Conservation (phyloP, 2,113 vertebrate genomes). For the Oceanodroma tethys region DNA sequence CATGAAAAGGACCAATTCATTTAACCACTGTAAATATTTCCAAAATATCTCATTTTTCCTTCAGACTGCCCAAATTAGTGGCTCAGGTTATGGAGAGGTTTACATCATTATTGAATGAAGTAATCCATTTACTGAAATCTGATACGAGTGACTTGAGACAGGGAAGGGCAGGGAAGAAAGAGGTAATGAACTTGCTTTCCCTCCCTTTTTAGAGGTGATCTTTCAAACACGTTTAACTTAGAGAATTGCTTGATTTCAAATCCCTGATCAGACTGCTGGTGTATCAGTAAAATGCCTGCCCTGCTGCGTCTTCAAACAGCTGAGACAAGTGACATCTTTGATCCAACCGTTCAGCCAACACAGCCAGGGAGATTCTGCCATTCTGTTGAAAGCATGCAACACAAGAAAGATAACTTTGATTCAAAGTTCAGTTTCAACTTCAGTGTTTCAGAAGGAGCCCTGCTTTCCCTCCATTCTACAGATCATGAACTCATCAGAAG, state of each 20-base stretch:
- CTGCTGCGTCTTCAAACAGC: neutral
- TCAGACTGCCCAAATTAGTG: neutral
- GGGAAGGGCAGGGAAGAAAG: neutral
- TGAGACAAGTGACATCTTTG: neutral
- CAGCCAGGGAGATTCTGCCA: neutral
- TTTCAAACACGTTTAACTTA: neutral
- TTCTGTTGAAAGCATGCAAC: neutral
- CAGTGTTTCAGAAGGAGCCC: neutral
- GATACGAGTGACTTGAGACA: neutral
- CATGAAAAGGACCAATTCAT: neutral
- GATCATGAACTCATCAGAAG: neutral
- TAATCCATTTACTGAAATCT: neutral
- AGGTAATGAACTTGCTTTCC: neutral
- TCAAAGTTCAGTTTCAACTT: neutral
- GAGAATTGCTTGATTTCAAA: neutral
- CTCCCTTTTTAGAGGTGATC: neutral
- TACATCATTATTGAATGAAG: slow-evolving; percentile 20
- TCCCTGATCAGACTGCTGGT: neutral
- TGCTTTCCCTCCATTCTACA: neutral
- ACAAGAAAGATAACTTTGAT: neutral
- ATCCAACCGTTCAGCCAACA: neutral
- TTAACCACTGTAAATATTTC: slow-evolving; percentile 23
- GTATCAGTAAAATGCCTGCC: neutral
- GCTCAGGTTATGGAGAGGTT: slow-evolving; percentile 26
- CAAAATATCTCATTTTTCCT: neutral